phyloP scores from a whole-genome alignment of 2,797 vertebrate genomes.

The Neostethus bicornis region DNA sequence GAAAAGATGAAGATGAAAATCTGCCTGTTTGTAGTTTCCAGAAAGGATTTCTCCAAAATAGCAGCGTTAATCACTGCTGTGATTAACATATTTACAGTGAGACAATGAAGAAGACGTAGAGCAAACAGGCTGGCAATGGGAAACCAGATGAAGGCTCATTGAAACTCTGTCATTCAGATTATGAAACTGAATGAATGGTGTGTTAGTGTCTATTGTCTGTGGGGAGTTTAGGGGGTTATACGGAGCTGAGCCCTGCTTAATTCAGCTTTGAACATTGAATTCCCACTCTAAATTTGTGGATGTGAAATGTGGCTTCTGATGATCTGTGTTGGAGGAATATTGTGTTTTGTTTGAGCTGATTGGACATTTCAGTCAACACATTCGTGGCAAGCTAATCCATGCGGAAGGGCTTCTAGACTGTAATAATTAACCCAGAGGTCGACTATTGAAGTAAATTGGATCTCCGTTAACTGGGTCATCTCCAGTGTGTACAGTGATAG shows the following conservation, averaged over 20 bases:
- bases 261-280: slow-evolving; percentile 44
- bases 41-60: slow-evolving; percentile 23
- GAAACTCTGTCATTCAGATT: slow-evolving; percentile 56
- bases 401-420: slow-evolving; percentile 17
- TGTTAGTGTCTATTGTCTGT: slow-evolving; percentile 39
- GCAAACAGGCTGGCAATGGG: slow-evolving; percentile 16
- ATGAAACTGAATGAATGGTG: slow-evolving; percentile 42
- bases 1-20: slow-evolving; percentile 11
- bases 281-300: not conserved
- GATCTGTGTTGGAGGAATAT: slow-evolving; percentile 8
- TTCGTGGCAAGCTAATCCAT: slow-evolving; percentile 25
- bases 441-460: slow-evolving; percentile 37
- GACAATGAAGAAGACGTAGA: slow-evolving; percentile 23
- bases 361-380: slow-evolving; percentile 37
- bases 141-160: slow-evolving; percentile 23
- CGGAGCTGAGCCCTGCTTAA: slow-evolving; percentile 21
- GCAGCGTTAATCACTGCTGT: slow-evolving; percentile 19
- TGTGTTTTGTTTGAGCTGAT: slow-evolving; percentile 31
- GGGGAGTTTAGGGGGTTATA: slow-evolving; percentile 6
- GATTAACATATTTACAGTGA: slow-evolving; percentile 48
- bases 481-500: slow-evolving; percentile 4
- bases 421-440: slow-evolving; percentile 68
- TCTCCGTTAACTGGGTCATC: slow-evolving; percentile 29
- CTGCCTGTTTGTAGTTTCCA: slow-evolving; percentile 29
- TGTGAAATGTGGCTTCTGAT: slow-evolving; percentile 14